Evolutionary conservation across 2,113 vertebrate genomes (phyloP).

Genomic region (Indri indri): DNA sequence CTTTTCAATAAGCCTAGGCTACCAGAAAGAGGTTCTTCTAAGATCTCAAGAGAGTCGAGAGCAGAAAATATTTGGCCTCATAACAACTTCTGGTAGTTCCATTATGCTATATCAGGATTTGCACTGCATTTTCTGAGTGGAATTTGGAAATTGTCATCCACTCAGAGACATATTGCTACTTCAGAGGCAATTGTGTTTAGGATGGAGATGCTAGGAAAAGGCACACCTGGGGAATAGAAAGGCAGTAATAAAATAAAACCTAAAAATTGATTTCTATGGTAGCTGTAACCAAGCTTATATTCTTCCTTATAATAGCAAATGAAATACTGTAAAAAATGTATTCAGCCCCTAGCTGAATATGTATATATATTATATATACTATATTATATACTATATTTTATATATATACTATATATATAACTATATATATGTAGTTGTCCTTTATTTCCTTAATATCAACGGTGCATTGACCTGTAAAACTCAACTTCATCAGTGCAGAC

Average conservation of each 20-base stretch:
- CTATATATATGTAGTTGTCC: neutral
- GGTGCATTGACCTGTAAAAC: slow-evolving; percentile 51
- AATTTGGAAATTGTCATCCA: slow-evolving; percentile 41
- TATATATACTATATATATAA: slow-evolving; percentile 14
- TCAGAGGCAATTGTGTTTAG: slow-evolving; percentile 26
- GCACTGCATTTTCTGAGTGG: slow-evolving; percentile 18
- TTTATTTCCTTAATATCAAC: slow-evolving; percentile 31
- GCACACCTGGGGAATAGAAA: slow-evolving; percentile 7
- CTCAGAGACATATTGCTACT: slow-evolving; percentile 24
- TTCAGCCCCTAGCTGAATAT: slow-evolving; percentile 15
- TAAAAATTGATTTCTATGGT: slow-evolving; percentile 6
- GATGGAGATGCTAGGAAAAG: neutral
- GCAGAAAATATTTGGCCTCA: neutral
- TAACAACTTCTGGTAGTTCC: neutral
- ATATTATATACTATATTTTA: too few relatives aligned
- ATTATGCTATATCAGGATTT: neutral
- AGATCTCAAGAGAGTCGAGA: neutral
- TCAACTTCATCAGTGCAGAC: slow-evolving; percentile 5
- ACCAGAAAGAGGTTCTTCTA: neutral
- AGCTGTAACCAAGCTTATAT: neutral
- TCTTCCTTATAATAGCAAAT: slow-evolving; percentile 52
- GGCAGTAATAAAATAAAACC: slow-evolving; percentile 37
- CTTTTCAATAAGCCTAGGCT: neutral
- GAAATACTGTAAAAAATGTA: slow-evolving; percentile 57
- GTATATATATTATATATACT: too few relatives aligned